Percentiles rank a stretch among this genome's conserved stretches.
Evolutionary conservation across 2,888 invertebrate species (phyloP).

Genomic region (Macroteleia sp.): DNA sequence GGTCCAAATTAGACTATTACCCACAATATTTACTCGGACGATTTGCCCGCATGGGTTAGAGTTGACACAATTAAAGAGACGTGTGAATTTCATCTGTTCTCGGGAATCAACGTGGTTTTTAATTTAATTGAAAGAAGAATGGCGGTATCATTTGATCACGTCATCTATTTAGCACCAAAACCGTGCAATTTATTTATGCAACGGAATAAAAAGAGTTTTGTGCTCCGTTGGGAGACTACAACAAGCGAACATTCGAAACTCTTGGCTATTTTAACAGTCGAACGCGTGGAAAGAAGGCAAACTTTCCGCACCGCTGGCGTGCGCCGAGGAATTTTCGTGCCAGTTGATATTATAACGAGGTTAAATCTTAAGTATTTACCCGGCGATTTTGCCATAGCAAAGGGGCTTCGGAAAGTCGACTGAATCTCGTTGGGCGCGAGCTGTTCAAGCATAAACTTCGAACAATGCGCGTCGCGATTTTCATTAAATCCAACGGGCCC

Average conservation of each 20-base stretch:
- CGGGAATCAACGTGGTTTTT: conserved; percentile 36
- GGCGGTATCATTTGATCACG: neutral
- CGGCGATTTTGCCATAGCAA: conserved; percentile 68
- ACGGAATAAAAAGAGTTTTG: no score
- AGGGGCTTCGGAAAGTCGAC: conserved; percentile 17
- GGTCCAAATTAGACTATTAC: conserved; percentile 74
- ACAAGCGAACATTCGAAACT: neutral
- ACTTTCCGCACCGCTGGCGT: conserved; percentile 76
- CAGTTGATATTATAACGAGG: conserved; percentile 73
- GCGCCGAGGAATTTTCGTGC: conserved; percentile 43
- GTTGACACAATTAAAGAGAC: conserved; percentile 70
- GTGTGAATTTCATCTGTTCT: conserved; percentile 32
- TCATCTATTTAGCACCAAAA: no score
- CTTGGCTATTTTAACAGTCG: conserved; percentile 35
- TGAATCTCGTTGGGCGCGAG: conserved; percentile 4
- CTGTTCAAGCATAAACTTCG: neutral
- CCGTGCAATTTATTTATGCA: no score
- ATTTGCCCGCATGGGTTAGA: conserved; percentile 67
- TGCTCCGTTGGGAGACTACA: neutral
- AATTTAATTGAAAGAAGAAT: conserved; percentile 16
- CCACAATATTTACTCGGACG: conserved; percentile 64
- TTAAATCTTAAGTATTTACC: conserved; percentile 77
- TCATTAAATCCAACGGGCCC: conserved; percentile 4
- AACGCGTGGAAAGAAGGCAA: conserved; percentile 71
- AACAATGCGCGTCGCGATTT: conserved; percentile 27